Percentiles rank a stretch among this genome's conserved stretches.
phyloP scores from a whole-genome alignment of 2,113 vertebrate genomes.

The Anoura caudifer region DNA sequence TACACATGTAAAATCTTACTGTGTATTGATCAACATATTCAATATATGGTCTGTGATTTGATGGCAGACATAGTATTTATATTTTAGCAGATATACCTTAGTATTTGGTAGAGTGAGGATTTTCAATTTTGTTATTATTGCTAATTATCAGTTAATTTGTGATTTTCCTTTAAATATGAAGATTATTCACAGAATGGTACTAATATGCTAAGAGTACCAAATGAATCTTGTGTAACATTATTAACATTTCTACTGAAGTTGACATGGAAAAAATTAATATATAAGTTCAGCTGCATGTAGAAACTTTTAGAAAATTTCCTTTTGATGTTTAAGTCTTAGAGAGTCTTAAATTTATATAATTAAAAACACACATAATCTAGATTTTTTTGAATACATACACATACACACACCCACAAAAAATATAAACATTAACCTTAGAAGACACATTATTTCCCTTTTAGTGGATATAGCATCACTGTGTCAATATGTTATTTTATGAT shows the following conservation, averaged over 20 bases:
- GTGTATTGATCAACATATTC: background rate
- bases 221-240: background rate
- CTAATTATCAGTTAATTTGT: background rate
- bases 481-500: background rate
- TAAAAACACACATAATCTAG: background rate
- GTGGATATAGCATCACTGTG: background rate
- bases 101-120: background rate
- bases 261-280: background rate
- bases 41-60: accelerated
- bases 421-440: background rate
- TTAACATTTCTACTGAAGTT: background rate
- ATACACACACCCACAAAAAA: background rate
- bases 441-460: background rate
- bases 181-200: background rate
- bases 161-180: background rate
- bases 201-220: background rate
- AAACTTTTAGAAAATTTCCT: background rate
- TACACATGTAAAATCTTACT: background rate
- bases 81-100: background rate
- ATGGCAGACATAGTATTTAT: accelerated
- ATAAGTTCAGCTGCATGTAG: background rate
- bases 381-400: background rate
- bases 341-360: background rate
- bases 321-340: background rate
- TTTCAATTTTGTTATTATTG: background rate